Conservation (phyloP, 2,113 vertebrate genomes). For the Bungarus multicinctus region DNA sequence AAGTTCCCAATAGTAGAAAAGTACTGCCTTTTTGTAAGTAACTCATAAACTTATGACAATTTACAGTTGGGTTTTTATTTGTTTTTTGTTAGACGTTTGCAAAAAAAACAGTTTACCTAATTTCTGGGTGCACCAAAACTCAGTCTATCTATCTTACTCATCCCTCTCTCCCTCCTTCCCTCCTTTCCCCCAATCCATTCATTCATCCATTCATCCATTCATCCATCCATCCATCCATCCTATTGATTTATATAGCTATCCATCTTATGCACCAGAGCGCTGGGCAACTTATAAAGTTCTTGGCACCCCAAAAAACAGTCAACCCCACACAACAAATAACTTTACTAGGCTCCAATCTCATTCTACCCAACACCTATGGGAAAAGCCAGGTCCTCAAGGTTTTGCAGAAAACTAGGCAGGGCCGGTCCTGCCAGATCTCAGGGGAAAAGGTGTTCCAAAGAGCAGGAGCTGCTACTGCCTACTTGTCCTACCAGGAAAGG, state of each 20-base stretch:
- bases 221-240: neutral
- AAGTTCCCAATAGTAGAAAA: constrained; percentile 43
- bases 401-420: neutral
- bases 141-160: neutral
- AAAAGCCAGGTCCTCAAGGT: neutral
- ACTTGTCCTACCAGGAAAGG: neutral
- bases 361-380: neutral
- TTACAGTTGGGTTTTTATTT: neutral
- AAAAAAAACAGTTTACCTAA: neutral
- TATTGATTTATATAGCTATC: neutral
- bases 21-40: constrained; percentile 19
- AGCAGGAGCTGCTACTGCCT: neutral
- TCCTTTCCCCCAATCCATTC: neutral
- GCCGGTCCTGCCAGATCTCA: neutral
- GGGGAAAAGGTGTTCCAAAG: neutral
- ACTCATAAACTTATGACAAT: neutral
- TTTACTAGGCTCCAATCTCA: neutral
- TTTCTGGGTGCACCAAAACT: neutral
- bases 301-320: neutral
- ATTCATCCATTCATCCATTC: neutral
- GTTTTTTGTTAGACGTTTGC: neutral
- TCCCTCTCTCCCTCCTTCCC: neutral
- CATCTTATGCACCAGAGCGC: neutral
- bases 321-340: neutral
- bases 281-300: neutral